These are phyloP conservation scores for Scaptomyza reducta DNA, from an alignment of 2,888 invertebrate genomes.

Conservation along the genomic window DNA sequence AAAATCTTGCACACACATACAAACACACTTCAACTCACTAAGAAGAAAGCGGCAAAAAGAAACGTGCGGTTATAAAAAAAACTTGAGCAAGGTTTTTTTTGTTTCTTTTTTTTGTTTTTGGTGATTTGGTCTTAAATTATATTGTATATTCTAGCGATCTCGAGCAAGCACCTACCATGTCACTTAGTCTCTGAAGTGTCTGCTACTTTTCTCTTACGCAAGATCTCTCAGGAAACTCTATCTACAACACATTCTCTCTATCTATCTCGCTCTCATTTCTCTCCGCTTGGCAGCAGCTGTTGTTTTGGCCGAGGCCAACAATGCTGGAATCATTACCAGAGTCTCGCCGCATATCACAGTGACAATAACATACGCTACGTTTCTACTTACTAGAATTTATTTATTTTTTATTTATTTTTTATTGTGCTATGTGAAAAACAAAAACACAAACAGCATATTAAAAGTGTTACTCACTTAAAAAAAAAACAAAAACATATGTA, in stretches of 20 bases:
- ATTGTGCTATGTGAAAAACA: constrained; percentile 14
- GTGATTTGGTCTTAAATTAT: constrained; percentile 22
- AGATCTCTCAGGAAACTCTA: constrained; percentile 10
- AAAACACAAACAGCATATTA: neutral
- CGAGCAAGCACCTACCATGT: constrained; percentile 26
- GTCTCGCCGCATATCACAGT: constrained; percentile 30
- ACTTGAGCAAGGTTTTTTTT: constrained; percentile 18
- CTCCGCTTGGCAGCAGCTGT: constrained; percentile 42
- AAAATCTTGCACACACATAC: constrained; percentile 10
- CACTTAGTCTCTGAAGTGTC: constrained; percentile 18
- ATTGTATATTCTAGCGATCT: constrained; percentile 34
- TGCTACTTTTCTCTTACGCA: constrained; percentile 38
- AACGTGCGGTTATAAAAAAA: constrained; percentile 19
- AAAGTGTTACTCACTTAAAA: constrained; percentile 22
- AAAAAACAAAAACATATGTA: constrained; percentile 4
- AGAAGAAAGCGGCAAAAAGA: constrained; percentile 35
- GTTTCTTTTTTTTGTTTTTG: neutral
- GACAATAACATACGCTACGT: constrained; percentile 37
- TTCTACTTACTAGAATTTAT: constrained; percentile 32
- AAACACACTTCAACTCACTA: constrained; percentile 6
- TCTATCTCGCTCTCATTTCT: constrained; percentile 5
- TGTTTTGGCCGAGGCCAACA: constrained; percentile 40
- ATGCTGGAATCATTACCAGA: constrained; percentile 35
- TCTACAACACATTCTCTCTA: constrained; percentile 3
- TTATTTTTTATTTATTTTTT: constrained; percentile 23